Percentiles rank a stretch among this genome's conserved stretches.
phyloP scores from a whole-genome alignment of 2,113 vertebrate species.

The Hyperoodon ampullatus region DNA sequence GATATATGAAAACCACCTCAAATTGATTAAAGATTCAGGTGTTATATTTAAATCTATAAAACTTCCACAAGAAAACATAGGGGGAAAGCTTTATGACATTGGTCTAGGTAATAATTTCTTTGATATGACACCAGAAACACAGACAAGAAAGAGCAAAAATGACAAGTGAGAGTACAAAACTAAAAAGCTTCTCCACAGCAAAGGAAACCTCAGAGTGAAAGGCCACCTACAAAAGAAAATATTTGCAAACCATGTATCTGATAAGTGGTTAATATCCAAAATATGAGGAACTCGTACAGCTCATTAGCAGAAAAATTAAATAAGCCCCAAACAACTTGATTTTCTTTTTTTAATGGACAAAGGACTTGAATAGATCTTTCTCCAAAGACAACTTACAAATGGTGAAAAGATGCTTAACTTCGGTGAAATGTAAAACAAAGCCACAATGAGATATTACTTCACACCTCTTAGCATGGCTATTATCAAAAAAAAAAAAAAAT shows the following conservation, averaged over 20 bases:
- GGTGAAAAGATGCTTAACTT: neutral
- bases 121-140: neutral
- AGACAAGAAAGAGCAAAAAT: neutral
- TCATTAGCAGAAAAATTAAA: neutral
- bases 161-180: neutral
- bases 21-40: neutral
- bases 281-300: neutral
- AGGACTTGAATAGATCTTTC: neutral
- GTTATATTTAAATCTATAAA: neutral
- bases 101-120: neutral
- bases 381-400: neutral
- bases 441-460: neutral
- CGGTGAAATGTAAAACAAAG: neutral
- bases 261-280: neutral
- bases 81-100: neutral
- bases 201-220: neutral
- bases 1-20: neutral
- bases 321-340: neutral
- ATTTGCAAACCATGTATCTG: neutral
- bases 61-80: neutral
- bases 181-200: neutral
- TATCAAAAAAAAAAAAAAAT: neutral
- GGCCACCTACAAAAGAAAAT: neutral
- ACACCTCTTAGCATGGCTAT: neutral
- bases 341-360: neutral